Conservation (phyloP, 2,797 vertebrate genomes). For the Buceros bicornis region DNA sequence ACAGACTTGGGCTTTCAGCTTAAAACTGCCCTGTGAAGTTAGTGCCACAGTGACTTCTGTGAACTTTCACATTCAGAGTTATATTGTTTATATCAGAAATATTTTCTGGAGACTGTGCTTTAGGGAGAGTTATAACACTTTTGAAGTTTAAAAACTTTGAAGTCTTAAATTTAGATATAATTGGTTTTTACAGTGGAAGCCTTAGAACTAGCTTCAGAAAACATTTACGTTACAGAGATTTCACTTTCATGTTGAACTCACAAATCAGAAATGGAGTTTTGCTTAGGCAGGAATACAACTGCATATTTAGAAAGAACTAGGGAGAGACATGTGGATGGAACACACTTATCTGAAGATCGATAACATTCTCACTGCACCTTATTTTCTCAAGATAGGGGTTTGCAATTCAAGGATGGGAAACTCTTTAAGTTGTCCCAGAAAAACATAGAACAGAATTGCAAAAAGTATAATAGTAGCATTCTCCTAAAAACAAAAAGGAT, state of each 20-base stretch:
- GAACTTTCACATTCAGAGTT: neutral
- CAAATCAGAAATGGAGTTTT: neutral
- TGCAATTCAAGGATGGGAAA: neutral
- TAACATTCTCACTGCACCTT: neutral
- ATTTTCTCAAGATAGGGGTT: neutral
- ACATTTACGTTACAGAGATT: neutral
- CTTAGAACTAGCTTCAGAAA: conserved; percentile 4
- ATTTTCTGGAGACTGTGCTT: neutral
- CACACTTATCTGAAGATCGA: neutral
- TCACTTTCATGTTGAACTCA: neutral
- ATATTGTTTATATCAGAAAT: conserved; percentile 15
- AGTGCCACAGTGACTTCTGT: neutral
- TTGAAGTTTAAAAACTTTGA: neutral
- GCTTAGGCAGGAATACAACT: neutral
- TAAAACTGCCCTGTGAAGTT: neutral
- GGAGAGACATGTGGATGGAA: neutral
- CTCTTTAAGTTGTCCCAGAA: neutral
- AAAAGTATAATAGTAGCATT: neutral
- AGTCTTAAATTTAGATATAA: neutral
- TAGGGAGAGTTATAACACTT: conserved; percentile 9
- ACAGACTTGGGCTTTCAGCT: neutral
- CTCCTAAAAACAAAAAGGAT: neutral
- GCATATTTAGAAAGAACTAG: neutral
- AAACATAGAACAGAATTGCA: neutral
- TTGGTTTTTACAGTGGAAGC: neutral